These are phyloP conservation scores for Nyctibius grandis DNA, from an alignment of 2,797 vertebrate species.

Conservation along the genomic window DNA sequence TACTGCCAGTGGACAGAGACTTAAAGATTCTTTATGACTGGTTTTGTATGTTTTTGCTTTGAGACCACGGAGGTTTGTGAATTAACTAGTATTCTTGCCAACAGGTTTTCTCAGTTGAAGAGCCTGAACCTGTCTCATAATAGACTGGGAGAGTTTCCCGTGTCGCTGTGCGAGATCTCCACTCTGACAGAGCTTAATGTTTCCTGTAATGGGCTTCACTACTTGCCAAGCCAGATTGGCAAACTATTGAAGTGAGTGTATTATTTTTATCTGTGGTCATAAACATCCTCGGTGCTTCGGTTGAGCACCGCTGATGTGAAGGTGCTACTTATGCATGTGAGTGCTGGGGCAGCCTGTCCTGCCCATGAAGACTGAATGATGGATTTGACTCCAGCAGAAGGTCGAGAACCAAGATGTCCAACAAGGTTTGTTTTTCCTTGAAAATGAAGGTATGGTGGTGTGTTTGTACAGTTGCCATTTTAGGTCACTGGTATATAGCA, in stretches of 20 bases:
- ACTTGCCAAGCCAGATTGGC: conserved; percentile 82
- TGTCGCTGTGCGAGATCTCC: conserved; percentile 87
- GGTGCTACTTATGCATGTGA: background rate
- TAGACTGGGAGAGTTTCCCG: conserved; percentile 89
- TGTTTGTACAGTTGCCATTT: background rate
- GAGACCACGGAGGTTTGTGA: background rate
- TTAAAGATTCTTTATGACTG: background rate
- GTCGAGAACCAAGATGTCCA: background rate
- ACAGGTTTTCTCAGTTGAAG: conserved; percentile 93
- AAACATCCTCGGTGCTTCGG: background rate
- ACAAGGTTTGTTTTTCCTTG: background rate
- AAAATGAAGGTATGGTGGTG: background rate
- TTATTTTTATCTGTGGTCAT: background rate
- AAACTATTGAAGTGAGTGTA: conserved; percentile 85
- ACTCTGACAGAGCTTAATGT: conserved; percentile 92
- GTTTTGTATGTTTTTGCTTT: background rate
- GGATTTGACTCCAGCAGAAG: background rate
- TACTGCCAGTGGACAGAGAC: background rate
- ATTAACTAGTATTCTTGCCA: conserved; percentile 26
- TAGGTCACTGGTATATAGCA: background rate
- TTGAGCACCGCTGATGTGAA: background rate
- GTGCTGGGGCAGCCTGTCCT: background rate
- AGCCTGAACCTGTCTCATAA: conserved; percentile 96
- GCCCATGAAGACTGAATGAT: background rate
- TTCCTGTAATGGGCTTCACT: conserved; percentile 87